Evolutionary conservation across 2,888 invertebrate species (phyloP).

Genomic region (Drosophila multiciliata): DNA sequence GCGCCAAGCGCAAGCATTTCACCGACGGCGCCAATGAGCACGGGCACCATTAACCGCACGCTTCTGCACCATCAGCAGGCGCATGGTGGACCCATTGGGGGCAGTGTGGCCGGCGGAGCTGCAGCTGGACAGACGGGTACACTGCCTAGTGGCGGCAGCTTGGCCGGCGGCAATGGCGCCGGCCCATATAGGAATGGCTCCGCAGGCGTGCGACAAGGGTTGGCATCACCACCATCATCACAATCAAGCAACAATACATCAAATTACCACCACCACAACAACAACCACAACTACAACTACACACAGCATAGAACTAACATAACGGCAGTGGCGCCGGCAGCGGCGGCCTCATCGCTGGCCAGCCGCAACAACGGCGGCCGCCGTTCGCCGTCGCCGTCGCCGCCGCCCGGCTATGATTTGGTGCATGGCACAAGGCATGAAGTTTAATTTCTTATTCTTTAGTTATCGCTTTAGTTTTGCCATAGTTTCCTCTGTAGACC

Average conservation of each 20-base stretch:
- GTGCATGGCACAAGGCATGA: slow-evolving; percentile 86
- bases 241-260: slow-evolving; percentile 73
- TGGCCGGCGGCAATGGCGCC: slow-evolving; percentile 73
- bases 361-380: slow-evolving; percentile 70
- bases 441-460: slow-evolving; percentile 78
- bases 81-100: slow-evolving; percentile 66
- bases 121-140: slow-evolving; percentile 64
- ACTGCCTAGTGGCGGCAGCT: slow-evolving; percentile 71
- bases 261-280: slow-evolving; percentile 70
- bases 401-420: slow-evolving; percentile 86
- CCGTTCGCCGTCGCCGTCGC: slow-evolving; percentile 85
- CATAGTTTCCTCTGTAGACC: slow-evolving; percentile 26
- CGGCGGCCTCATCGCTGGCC: slow-evolving; percentile 54
- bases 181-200: slow-evolving; percentile 82
- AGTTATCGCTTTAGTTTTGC: slow-evolving; percentile 31
- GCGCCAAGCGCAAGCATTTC: slow-evolving; percentile 84
- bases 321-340: slow-evolving; percentile 70
- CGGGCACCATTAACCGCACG: slow-evolving; percentile 85
- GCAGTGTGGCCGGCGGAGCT: slow-evolving; percentile 59
- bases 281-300: slow-evolving; percentile 67
- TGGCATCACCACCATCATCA: slow-evolving; percentile 81
- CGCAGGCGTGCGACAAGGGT: slow-evolving; percentile 84
- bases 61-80: slow-evolving; percentile 84
- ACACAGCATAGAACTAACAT: slow-evolving; percentile 83
- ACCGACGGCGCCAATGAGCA: slow-evolving; percentile 82